Percentiles rank a stretch among this genome's conserved stretches.
These are phyloP conservation scores for Eurosta solidaginis DNA, from an alignment of 1,140 invertebrate genomes.

Conservation along the genomic window DNA sequence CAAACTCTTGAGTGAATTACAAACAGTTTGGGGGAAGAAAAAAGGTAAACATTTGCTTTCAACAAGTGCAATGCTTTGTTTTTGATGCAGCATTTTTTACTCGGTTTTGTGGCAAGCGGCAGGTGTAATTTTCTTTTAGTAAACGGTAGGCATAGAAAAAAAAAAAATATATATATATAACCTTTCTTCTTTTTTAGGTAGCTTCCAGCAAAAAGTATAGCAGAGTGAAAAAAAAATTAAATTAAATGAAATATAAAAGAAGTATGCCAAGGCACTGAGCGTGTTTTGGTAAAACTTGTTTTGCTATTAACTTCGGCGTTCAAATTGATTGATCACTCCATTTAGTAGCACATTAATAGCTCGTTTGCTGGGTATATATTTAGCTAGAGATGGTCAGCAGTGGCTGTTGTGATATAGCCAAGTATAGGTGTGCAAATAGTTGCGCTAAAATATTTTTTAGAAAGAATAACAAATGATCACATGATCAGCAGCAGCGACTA, in stretches of 20 bases:
- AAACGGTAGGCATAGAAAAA: not conserved
- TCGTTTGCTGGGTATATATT: too few species aligned
- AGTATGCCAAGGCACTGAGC: not conserved
- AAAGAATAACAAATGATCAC: not conserved
- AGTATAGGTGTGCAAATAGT: not conserved
- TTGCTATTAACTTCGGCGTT: not conserved
- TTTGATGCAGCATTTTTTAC: not conserved
- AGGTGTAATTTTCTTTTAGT: not conserved
- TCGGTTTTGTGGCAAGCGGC: not conserved
- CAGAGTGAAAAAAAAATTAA: not conserved
- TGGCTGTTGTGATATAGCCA: not conserved
- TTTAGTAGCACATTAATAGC: not conserved
- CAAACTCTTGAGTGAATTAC: slow-evolving; percentile 8
- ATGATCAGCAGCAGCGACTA: not conserved
- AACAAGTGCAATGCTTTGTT: slow-evolving; percentile 6
- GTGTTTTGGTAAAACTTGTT: not conserved
- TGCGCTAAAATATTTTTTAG: not conserved
- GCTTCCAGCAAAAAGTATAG: not conserved
- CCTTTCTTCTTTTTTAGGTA: not conserved
- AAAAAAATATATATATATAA: not conserved
- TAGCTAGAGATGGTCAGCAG: not conserved
- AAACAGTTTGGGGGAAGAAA: not conserved
- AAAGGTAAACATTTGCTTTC: slow-evolving; percentile 9
- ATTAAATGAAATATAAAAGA: not conserved
- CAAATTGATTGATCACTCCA: slow-evolving; percentile 13